Conservation (phyloP, 1,140 invertebrate genomes). For the Drosophila ironensis region DNA sequence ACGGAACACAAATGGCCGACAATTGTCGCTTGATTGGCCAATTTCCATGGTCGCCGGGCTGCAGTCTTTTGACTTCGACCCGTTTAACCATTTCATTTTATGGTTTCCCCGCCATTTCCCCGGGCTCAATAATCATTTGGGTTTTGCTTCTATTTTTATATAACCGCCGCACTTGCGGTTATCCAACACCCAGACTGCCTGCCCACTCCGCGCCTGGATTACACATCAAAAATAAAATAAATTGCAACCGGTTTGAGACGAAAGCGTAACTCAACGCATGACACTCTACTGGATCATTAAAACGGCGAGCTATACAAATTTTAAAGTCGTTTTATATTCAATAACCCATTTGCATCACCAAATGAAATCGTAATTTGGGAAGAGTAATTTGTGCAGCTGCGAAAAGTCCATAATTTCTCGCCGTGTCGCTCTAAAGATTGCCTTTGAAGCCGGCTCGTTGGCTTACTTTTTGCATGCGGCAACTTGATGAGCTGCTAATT, state of each 20-base stretch:
- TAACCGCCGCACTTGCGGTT: conserved; percentile 23
- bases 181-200: conserved; percentile 25
- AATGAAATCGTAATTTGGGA: too few species aligned
- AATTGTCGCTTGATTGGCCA: conserved; percentile 78
- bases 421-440: conserved; percentile 8
- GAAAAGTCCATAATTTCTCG: too few species aligned
- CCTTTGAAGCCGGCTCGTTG: conserved; percentile 18
- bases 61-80: conserved; percentile 31
- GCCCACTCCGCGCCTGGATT: neutral
- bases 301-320: neutral
- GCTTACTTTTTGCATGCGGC: conserved; percentile 62
- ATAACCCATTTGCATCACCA: too few species aligned
- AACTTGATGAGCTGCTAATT: conserved; percentile 78
- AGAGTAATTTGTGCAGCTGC: too few species aligned
- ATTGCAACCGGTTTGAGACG: too few species aligned
- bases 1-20: conserved; percentile 59
- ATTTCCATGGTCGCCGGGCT: conserved; percentile 45
- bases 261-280: too few species aligned
- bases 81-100: conserved; percentile 62
- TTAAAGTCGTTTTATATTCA: too few species aligned
- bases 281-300: too few species aligned
- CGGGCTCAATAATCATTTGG: conserved; percentile 25
- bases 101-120: conserved; percentile 17
- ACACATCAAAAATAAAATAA: conserved; percentile 7
- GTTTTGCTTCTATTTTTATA: conserved; percentile 32